These are phyloP conservation scores for Drosophila micromelanica DNA, from an alignment of 1,140 invertebrate species.

Conservation along the genomic window DNA sequence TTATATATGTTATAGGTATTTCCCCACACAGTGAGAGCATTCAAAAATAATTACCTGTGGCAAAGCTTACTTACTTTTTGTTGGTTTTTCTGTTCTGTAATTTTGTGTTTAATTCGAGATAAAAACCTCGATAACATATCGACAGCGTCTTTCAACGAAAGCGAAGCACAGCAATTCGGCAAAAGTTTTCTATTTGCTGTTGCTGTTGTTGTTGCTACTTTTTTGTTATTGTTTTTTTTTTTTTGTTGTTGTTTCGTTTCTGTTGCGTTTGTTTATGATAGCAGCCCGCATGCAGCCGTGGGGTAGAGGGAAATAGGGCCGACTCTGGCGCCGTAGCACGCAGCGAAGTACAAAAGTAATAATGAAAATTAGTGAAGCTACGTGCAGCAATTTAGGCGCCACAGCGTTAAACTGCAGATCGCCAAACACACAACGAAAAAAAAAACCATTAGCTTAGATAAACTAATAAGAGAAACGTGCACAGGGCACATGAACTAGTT, in stretches of 20 bases:
- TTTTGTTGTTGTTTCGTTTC: background rate
- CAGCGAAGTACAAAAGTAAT: slow-evolving; percentile 67
- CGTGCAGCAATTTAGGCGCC: slow-evolving; percentile 79
- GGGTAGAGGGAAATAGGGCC: background rate
- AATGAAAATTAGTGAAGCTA: slow-evolving; percentile 65
- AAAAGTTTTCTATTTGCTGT: slow-evolving; percentile 32
- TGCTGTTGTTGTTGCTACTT: slow-evolving; percentile 25
- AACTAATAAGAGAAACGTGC: slow-evolving; percentile 47
- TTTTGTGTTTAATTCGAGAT: too few relatives aligned
- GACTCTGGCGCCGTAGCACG: slow-evolving; percentile 67
- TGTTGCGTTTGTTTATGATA: slow-evolving; percentile 64
- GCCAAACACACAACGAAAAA: slow-evolving; percentile 15
- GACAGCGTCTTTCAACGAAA: slow-evolving; percentile 27
- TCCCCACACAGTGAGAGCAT: too few relatives aligned
- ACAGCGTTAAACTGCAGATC: slow-evolving; percentile 34
- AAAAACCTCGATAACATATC: slow-evolving; percentile 53
- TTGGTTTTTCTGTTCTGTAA: too few relatives aligned
- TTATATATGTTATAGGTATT: too few relatives aligned
- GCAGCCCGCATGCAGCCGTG: slow-evolving; percentile 24
- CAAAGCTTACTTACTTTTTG: too few relatives aligned
- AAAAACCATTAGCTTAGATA: slow-evolving; percentile 55
- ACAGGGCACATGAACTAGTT: slow-evolving; percentile 17
- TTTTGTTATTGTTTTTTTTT: background rate
- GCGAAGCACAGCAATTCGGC: slow-evolving; percentile 3
- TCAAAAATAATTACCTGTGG: too few relatives aligned